Evolutionary conservation across 2,113 vertebrate genomes (phyloP).

Genomic region (Lophotis ruficrista): DNA sequence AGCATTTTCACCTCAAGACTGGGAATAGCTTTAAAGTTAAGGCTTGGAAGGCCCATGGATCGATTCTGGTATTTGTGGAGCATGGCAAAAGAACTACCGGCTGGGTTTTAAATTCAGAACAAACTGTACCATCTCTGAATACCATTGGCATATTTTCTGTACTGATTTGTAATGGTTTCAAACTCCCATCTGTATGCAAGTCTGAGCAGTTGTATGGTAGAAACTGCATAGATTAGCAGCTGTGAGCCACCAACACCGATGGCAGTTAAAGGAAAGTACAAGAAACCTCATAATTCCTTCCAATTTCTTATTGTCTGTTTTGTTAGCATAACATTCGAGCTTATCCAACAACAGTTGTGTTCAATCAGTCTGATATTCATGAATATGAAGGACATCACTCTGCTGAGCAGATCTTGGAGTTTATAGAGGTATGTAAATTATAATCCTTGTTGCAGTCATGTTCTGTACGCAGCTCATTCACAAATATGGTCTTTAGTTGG

Average conservation of each 20-base stretch:
- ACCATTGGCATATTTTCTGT: background rate
- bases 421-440: conserved; percentile 85
- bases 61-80: background rate
- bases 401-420: conserved; percentile 93
- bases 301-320: conserved; percentile 25
- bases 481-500: background rate
- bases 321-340: conserved; percentile 92
- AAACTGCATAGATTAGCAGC: background rate
- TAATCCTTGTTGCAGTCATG: background rate
- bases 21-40: background rate
- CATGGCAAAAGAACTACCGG: background rate
- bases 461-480: background rate
- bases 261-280: background rate
- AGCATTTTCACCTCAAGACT: background rate
- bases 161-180: background rate
- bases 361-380: conserved; percentile 91
- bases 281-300: background rate
- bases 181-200: background rate
- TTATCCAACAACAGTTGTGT: conserved; percentile 96
- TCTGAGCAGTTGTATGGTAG: background rate
- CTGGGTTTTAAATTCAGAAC: background rate
- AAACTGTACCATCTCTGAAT: background rate
- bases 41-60: background rate
- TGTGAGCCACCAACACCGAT: background rate
- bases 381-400: conserved; percentile 96